Evolutionary conservation across 2,888 invertebrate species (phyloP).

Genomic region (Resseliella maxima): DNA sequence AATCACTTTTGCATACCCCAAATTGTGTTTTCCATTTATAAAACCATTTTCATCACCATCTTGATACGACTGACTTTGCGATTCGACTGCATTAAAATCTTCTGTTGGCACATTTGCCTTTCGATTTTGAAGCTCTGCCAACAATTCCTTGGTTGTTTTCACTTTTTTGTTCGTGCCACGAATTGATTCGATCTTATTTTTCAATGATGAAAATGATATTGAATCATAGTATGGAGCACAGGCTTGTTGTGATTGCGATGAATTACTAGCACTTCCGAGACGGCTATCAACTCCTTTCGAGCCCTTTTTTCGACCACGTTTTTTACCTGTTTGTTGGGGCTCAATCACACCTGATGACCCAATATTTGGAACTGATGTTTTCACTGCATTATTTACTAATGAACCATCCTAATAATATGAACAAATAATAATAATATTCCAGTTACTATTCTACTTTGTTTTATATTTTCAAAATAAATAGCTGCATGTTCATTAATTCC

Average conservation of each 20-base stretch:
- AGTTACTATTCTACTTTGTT: background rate
- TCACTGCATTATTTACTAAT: background rate
- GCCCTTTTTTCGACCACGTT: constrained; percentile 67
- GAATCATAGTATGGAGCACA: constrained; percentile 33
- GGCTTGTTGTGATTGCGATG: background rate
- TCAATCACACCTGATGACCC: background rate
- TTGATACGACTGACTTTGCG: background rate
- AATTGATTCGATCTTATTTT: constrained; percentile 59
- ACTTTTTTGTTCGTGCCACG: constrained; percentile 64
- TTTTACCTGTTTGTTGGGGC: constrained; percentile 60
- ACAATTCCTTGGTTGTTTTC: constrained; percentile 67
- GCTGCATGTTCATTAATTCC: no score
- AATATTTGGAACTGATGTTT: background rate
- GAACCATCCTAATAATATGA: background rate
- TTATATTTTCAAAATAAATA: no score
- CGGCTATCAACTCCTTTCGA: constrained; percentile 65
- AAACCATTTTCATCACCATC: background rate
- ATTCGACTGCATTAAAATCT: background rate
- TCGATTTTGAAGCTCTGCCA: constrained; percentile 66
- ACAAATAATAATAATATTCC: background rate
- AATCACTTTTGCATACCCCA: background rate
- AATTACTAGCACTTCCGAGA: background rate
- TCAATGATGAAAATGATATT: constrained; percentile 56
- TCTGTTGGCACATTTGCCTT: constrained; percentile 61
- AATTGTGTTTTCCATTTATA: constrained; percentile 41